Percentiles rank a stretch among this genome's conserved stretches.
Evolutionary conservation across 64 coral and sea anemone genomes (phyloP).

Genomic region (Stichodactyla helianthus): DNA sequence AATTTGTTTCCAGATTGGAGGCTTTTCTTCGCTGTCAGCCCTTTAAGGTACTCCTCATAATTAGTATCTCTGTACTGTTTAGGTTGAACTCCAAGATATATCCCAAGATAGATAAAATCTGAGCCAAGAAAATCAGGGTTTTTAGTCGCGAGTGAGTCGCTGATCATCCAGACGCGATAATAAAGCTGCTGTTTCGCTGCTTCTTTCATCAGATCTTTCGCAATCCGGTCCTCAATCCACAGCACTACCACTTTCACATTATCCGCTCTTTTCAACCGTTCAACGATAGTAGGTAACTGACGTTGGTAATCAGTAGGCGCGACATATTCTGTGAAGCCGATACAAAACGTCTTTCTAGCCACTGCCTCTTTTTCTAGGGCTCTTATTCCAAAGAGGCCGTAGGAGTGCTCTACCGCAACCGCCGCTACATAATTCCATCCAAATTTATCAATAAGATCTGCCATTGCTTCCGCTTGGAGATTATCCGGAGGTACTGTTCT

Average conservation of each 20-base stretch:
- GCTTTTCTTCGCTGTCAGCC: slow-evolving; percentile 23
- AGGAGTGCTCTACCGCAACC: slow-evolving; percentile 62
- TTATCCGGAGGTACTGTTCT: slow-evolving; percentile 50
- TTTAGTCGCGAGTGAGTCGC: slow-evolving; percentile 60
- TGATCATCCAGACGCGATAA: slow-evolving; percentile 42
- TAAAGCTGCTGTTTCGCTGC: slow-evolving; percentile 20
- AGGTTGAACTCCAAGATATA: slow-evolving; percentile 48
- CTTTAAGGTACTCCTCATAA: slow-evolving; percentile 41
- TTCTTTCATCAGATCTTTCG: slow-evolving; percentile 37
- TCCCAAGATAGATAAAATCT: slow-evolving; percentile 57
- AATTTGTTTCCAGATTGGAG: slow-evolving; percentile 9
- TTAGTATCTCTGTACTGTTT: slow-evolving; percentile 25
- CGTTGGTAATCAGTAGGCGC: slow-evolving; percentile 17
- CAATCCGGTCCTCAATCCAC: slow-evolving; percentile 50
- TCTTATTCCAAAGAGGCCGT: slow-evolving; percentile 49
- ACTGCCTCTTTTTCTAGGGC: slow-evolving; percentile 49
- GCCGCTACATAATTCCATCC: slow-evolving; percentile 57
- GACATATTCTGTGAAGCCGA: slow-evolving; percentile 48
- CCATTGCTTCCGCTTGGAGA: slow-evolving; percentile 70
- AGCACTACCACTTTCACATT: slow-evolving; percentile 62
- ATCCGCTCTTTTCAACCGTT: slow-evolving; percentile 25
- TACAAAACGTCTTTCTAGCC: slow-evolving; percentile 47
- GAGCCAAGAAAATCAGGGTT: slow-evolving; percentile 48
- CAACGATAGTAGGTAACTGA: slow-evolving; percentile 15
- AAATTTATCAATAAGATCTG: slow-evolving; percentile 59